Conservation (phyloP, 2,113 vertebrate species). For the Lasiurus cinereus region DNA sequence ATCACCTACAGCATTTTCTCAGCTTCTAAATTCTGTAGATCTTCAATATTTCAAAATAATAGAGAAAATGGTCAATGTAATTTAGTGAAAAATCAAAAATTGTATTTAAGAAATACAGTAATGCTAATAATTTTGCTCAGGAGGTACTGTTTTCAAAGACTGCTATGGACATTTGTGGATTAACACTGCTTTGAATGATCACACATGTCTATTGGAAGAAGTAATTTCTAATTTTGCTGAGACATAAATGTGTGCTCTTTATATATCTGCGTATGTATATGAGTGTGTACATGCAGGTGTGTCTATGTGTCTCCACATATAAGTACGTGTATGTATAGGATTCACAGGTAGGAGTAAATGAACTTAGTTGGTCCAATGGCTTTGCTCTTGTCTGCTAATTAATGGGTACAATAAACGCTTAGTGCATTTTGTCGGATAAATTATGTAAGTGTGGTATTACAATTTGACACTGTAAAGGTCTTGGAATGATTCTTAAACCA, state of each 20-base stretch:
- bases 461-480: background rate
- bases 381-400: background rate
- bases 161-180: background rate
- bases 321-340: background rate
- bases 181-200: background rate
- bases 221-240: slow-evolving; percentile 20
- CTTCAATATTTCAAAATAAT: slow-evolving; percentile 61
- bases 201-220: background rate
- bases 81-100: slow-evolving; percentile 46
- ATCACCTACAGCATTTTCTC: background rate
- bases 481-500: slow-evolving; percentile 6
- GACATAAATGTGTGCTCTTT: background rate
- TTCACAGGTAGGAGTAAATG: background rate
- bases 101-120: background rate
- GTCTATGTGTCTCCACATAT: background rate
- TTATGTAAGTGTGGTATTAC: background rate
- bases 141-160: background rate
- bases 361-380: background rate
- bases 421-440: background rate
- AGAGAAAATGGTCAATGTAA: slow-evolving; percentile 13
- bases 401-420: background rate
- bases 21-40: slow-evolving; percentile 1
- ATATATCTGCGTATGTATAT: background rate
- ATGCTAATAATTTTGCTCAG: background rate
- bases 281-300: background rate